Evolutionary conservation across 2,888 invertebrate species (phyloP).

Genomic region (Plagodis dolabraria): DNA sequence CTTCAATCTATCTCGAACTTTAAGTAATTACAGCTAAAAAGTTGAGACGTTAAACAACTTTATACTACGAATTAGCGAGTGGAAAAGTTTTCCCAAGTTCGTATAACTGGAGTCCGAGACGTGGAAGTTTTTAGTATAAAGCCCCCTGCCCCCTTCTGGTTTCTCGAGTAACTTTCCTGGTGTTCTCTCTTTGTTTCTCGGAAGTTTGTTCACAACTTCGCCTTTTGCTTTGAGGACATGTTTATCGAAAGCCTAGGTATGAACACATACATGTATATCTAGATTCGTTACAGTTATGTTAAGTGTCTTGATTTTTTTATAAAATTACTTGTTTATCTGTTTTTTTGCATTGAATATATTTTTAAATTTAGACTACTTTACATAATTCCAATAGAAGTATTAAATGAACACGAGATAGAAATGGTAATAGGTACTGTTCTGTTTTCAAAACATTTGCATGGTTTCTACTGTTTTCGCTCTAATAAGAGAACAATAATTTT

Average conservation of each 20-base stretch:
- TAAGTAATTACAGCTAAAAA: constrained; percentile 83
- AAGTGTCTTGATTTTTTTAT: constrained; percentile 6
- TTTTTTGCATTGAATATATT: not conserved
- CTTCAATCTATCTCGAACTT: constrained; percentile 76
- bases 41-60: constrained; percentile 84
- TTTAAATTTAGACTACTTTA: not conserved
- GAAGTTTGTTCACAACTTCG: constrained; percentile 66
- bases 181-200: constrained; percentile 75
- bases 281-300: no score
- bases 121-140: constrained; percentile 71
- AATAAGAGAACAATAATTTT: no score
- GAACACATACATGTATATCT: no score
- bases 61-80: constrained; percentile 82
- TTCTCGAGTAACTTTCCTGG: constrained; percentile 67
- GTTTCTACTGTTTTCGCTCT: no score
- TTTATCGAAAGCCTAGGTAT: constrained; percentile 66
- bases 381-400: no score
- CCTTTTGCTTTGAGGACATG: constrained; percentile 64
- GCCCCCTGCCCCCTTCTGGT: constrained; percentile 61
- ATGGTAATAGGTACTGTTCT: no score
- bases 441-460: no score
- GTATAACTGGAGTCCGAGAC: constrained; percentile 71
- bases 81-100: constrained; percentile 68
- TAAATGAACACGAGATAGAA: no score
- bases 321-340: constrained; percentile 4